Evolutionary conservation across 2,888 invertebrate species (phyloP).

Genomic region (Mellilla xanthometata): DNA sequence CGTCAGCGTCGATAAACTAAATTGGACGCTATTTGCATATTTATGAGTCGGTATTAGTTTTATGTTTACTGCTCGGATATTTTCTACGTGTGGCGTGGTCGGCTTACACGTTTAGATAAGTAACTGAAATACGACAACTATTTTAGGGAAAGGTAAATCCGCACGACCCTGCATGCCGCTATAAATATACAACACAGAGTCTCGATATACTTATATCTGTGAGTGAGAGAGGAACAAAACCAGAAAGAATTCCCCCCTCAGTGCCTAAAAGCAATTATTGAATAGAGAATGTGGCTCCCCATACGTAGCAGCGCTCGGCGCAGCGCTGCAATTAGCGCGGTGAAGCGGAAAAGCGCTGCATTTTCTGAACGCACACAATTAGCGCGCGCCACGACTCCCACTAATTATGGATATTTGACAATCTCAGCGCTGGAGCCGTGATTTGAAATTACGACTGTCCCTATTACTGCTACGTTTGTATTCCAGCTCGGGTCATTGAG

Average conservation of each 20-base stretch:
- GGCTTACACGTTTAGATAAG: too few species aligned
- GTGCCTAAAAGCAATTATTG: background rate
- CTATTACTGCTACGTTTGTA: background rate
- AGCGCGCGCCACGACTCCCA: slow-evolving; percentile 8
- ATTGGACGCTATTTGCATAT: slow-evolving; percentile 5
- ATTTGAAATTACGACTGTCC: background rate
- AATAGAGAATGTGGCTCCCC: background rate
- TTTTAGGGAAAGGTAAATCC: too few species aligned
- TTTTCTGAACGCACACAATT: slow-evolving; percentile 13
- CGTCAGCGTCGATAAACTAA: slow-evolving; percentile 1
- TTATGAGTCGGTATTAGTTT: slow-evolving; percentile 10
- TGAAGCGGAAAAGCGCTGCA: slow-evolving; percentile 15
- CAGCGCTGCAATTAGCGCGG: slow-evolving; percentile 12
- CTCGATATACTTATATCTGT: too few species aligned
- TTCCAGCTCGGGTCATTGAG: too few species aligned
- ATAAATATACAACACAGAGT: too few species aligned
- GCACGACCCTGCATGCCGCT: too few species aligned
- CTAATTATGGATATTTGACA: slow-evolving; percentile 19
- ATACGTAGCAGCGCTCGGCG: slow-evolving; percentile 1
- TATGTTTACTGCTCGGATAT: background rate
- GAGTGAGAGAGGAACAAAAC: too few species aligned
- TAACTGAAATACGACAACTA: too few species aligned
- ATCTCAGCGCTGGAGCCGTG: slow-evolving; percentile 1
- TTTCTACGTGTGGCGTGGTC: background rate
- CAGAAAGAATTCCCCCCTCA: background rate